Conservation (phyloP, 2,797 vertebrate species). For the Cuniculus paca region DNA sequence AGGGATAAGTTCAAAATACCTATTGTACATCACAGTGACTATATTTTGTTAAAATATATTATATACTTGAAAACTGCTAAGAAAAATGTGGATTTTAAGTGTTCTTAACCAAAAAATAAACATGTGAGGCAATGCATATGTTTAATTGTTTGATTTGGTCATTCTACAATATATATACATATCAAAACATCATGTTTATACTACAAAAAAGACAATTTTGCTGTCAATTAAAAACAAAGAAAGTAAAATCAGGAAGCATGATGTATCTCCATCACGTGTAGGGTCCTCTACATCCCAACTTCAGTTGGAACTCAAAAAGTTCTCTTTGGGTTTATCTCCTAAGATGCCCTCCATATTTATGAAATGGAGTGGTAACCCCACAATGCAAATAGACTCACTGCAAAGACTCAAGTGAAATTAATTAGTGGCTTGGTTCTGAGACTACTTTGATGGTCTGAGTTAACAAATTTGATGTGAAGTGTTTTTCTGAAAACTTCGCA, state of each 20-base stretch:
- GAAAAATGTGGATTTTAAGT: background rate
- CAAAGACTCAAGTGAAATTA: background rate
- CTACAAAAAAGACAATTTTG: background rate
- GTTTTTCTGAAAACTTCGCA: conserved; percentile 34
- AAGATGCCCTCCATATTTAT: background rate
- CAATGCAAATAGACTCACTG: background rate
- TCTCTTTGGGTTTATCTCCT: background rate
- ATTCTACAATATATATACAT: background rate
- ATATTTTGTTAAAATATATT: background rate
- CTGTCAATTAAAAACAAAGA: background rate
- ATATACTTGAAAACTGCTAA: background rate
- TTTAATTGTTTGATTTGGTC: background rate
- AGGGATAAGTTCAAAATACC: background rate
- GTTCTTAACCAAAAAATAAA: background rate
- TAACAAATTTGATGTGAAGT: background rate
- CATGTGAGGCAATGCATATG: too few relatives aligned
- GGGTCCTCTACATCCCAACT: background rate
- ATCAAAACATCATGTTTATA: background rate
- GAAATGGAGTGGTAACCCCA: background rate
- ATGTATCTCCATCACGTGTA: background rate
- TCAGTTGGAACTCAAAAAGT: background rate
- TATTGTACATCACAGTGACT: background rate
- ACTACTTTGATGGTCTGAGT: background rate
- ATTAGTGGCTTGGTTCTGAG: background rate
- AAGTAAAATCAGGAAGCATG: background rate